These are phyloP conservation scores for Chelonus formosanus DNA, from an alignment of 2,888 invertebrate genomes.

Conservation along the genomic window DNA sequence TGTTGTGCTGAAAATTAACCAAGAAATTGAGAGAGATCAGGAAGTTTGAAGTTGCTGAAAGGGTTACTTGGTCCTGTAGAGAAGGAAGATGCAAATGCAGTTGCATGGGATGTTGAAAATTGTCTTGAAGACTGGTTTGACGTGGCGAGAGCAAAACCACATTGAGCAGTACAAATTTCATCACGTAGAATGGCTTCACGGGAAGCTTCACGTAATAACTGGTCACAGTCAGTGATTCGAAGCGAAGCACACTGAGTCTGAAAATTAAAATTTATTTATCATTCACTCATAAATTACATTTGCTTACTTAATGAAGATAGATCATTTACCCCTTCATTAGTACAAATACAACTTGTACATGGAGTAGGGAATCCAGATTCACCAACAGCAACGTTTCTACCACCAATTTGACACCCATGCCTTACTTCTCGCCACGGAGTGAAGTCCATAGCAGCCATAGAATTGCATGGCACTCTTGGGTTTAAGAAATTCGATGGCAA, in stretches of 20 bases:
- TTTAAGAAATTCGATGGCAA: constrained; percentile 91
- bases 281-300: not conserved
- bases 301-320: not conserved
- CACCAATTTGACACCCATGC: constrained; percentile 84
- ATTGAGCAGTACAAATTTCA: constrained; percentile 90
- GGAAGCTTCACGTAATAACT: constrained; percentile 83
- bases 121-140: constrained; percentile 52
- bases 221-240: constrained; percentile 86
- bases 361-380: constrained; percentile 89
- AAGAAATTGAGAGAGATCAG: constrained; percentile 79
- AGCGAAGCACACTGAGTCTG: constrained; percentile 90
- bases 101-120: constrained; percentile 49
- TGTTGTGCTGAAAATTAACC: constrained; percentile 62
- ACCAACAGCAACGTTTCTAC: constrained; percentile 79
- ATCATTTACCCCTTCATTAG: constrained; percentile 80
- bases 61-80: constrained; percentile 51
- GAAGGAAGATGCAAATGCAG: constrained; percentile 23
- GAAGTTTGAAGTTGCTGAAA: constrained; percentile 76
- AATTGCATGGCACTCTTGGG: constrained; percentile 84
- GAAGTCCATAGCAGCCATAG: constrained; percentile 82
- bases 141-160: constrained; percentile 74
- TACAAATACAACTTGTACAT: constrained; percentile 89
- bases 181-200: constrained; percentile 83
- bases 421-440: constrained; percentile 85
- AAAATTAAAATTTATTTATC: constrained; percentile 44